Conservation (phyloP, 2,888 invertebrate genomes). For the Amiota communis region DNA sequence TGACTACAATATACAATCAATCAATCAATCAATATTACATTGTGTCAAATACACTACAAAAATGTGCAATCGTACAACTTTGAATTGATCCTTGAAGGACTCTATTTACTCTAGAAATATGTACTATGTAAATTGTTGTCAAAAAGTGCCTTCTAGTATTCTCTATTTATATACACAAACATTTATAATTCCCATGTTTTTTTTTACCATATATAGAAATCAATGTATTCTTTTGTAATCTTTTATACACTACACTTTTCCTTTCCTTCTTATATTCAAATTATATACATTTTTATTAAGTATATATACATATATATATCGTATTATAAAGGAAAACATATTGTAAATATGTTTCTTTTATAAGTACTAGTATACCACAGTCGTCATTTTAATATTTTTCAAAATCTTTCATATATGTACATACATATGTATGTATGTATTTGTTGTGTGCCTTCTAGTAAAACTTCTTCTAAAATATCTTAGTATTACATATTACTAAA, state of each 20-base stretch:
- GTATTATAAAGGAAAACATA: constrained; percentile 24
- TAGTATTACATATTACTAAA: constrained; percentile 32
- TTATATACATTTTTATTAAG: constrained; percentile 35
- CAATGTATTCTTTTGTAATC: no score
- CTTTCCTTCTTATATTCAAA: constrained; percentile 11
- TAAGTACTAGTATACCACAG: no score
- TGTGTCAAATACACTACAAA: constrained; percentile 47
- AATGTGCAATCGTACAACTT: constrained; percentile 49
- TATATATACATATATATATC: constrained; percentile 31
- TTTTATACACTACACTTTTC: constrained; percentile 34
- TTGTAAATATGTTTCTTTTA: constrained; percentile 34
- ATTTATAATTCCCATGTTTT: constrained; percentile 7
- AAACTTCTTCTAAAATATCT: constrained; percentile 41
- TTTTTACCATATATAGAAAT: constrained; percentile 15
- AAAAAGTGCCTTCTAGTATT: constrained; percentile 59
- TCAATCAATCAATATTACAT: no score
- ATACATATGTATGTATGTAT: no score
- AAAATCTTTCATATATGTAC: constrained; percentile 35
- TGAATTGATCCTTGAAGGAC: constrained; percentile 6
- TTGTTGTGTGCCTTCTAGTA: constrained; percentile 30
- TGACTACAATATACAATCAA: neutral
- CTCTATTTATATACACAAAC: constrained; percentile 45
- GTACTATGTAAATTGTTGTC: constrained; percentile 11
- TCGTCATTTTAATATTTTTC: constrained; percentile 27
- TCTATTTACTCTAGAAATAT: constrained; percentile 26